These are phyloP conservation scores for Nanorana parkeri DNA, from an alignment of 2,113 vertebrate species.

Conservation along the genomic window DNA sequence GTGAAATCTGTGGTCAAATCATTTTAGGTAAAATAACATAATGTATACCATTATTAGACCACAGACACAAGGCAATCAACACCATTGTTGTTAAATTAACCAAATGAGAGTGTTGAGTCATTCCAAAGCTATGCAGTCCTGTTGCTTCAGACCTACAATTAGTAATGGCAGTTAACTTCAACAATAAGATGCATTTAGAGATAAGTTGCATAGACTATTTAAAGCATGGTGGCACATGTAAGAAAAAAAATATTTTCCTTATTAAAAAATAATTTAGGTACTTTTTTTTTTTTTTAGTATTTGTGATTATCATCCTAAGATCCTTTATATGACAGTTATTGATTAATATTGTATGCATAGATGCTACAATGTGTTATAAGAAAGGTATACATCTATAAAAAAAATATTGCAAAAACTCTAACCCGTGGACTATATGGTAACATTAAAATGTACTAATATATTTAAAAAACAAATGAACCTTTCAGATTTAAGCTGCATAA, in stretches of 20 bases:
- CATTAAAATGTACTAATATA: too few relatives aligned
- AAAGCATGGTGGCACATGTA: not conserved
- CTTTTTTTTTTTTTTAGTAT: too few relatives aligned
- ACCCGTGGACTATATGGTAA: too few relatives aligned
- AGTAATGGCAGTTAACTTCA: not conserved
- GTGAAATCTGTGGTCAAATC: conserved; percentile 12
- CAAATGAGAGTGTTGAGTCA: not conserved
- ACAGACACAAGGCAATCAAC: not conserved
- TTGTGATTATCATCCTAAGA: too few relatives aligned
- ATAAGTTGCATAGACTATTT: not conserved
- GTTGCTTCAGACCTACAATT: not conserved
- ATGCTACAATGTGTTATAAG: too few relatives aligned
- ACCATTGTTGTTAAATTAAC: conserved; percentile 7
- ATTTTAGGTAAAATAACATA: not conserved
- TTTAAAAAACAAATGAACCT: too few relatives aligned
- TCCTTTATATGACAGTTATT: too few relatives aligned
- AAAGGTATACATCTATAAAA: too few relatives aligned
- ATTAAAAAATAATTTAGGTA: too few relatives aligned
- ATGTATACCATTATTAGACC: conserved; percentile 1
- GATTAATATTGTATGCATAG: too few relatives aligned
- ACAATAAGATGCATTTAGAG: not conserved
- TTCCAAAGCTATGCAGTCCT: not conserved
- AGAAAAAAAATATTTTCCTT: not conserved
- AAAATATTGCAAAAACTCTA: too few relatives aligned
- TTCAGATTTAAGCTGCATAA: too few relatives aligned